phyloP scores from a whole-genome alignment of 2,113 vertebrate genomes.

The Syrmaticus mikado region DNA sequence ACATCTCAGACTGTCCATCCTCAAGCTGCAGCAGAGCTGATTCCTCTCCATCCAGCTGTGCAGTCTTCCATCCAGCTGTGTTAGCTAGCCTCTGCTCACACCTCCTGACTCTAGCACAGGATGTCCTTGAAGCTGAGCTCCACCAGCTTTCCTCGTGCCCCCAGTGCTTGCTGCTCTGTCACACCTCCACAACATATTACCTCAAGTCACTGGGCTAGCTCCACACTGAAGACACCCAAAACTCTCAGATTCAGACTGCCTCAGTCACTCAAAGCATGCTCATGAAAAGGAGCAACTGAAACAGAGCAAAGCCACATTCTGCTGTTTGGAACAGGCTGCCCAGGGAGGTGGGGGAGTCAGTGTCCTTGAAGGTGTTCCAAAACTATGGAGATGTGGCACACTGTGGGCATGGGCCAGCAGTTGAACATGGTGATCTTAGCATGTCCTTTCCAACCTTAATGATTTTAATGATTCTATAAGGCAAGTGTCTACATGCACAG shows the following conservation, averaged over 20 bases:
- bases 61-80: background rate
- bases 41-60: fast-evolving
- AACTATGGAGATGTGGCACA: too few species aligned
- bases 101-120: background rate
- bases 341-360: too few species aligned
- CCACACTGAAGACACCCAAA: background rate
- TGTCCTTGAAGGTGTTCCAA: too few species aligned
- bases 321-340: too few species aligned
- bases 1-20: background rate
- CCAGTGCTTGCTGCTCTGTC: fast-evolving
- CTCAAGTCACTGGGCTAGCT: background rate
- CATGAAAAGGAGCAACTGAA: background rate
- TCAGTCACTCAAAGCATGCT: too few species aligned
- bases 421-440: too few species aligned
- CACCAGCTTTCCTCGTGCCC: background rate
- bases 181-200: conserved; percentile 18
- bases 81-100: background rate
- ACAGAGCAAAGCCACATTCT: background rate
- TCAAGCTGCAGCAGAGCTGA: background rate
- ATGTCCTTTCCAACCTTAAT: too few species aligned
- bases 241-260: conserved; percentile 1
- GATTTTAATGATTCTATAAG: too few species aligned
- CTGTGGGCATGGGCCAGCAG: too few species aligned
- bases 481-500: background rate
- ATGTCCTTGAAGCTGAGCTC: background rate